Evolutionary conservation across 2,888 invertebrate species (phyloP).

Genomic region (Lochmaea capreae): DNA sequence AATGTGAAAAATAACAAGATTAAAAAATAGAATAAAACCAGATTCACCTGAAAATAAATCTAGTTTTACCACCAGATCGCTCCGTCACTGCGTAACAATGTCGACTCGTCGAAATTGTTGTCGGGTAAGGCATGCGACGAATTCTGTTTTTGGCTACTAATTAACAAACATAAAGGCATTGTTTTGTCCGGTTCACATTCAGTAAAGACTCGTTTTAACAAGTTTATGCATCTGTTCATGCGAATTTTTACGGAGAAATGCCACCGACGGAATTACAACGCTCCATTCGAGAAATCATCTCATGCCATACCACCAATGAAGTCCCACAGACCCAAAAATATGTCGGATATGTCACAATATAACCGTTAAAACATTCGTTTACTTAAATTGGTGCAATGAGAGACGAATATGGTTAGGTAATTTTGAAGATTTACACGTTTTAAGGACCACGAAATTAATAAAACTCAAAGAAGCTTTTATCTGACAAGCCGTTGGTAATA

Average conservation of each 20-base stretch:
- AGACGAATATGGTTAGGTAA: slow-evolving; percentile 10
- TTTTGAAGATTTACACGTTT: slow-evolving; percentile 9
- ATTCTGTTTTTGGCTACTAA: slow-evolving; percentile 63
- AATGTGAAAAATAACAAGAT: no score
- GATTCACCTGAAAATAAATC: not conserved
- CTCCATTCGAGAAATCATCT: slow-evolving; percentile 22
- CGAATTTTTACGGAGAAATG: slow-evolving; percentile 48
- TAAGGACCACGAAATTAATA: not conserved
- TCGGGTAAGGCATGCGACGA: slow-evolving; percentile 55
- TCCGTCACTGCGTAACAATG: slow-evolving; percentile 34
- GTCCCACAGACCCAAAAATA: slow-evolving; percentile 28
- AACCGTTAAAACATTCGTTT: slow-evolving; percentile 23
- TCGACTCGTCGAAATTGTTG: slow-evolving; percentile 32
- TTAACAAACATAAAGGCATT: slow-evolving; percentile 64
- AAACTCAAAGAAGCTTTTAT: not conserved
- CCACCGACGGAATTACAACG: slow-evolving; percentile 31
- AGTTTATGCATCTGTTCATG: slow-evolving; percentile 54
- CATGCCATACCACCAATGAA: slow-evolving; percentile 35
- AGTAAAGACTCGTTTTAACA: slow-evolving; percentile 49
- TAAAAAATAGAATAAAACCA: no score
- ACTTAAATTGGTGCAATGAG: slow-evolving; percentile 19
- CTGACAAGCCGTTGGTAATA: not conserved
- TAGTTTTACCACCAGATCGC: not conserved
- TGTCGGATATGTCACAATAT: slow-evolving; percentile 32
- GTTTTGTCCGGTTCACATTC: slow-evolving; percentile 58